Evolutionary conservation across 2,113 vertebrate species (phyloP), one percentile per base, ranked within the genome.

Genomic region (Stigmatopora nigra): DNA sequence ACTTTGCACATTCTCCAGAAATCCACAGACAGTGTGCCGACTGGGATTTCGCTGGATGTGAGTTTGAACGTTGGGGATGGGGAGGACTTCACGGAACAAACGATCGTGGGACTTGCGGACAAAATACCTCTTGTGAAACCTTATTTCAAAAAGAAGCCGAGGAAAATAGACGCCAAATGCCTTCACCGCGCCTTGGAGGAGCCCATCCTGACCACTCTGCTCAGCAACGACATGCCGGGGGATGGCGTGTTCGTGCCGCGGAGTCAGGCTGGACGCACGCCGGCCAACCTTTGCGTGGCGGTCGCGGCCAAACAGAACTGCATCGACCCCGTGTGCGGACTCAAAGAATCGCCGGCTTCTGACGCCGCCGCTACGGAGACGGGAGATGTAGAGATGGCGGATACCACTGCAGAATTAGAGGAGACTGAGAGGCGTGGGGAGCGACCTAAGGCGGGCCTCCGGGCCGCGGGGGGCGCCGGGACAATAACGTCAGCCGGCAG

Each of bases 101-200:
- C 89, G 66, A 76, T 93, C 60, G 91, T 92, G 71, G 91, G 91
- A 69, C 86, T 94, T 4, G 60, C 92, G 22, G 93, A 92, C 60
- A 99, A 97, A 86, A 95, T 99, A 57, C 88, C 93, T 7, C 86
- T 94, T 0, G 86, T 97, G 81, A 99, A 98, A 69, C 94, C 95
- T n/a, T 94, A 92, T 83, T 97, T 98, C 78, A 99, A 98, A 84
- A 99, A 99, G 88, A 98, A 98, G 72, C 92, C 89, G 79, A 97
- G 95, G 82, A 92, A 94, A 63, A 69, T 99, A 78, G 92, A 92
- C 69, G 58, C 92, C 0, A 92, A 95, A 78, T 92, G 94, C 19
- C 82, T 98, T 63, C 85, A 88, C n/a, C 90, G 93, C 47, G 92
- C 95, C 64, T 68, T 98, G 82, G 83, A 92, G 86, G 87, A 94